These are phyloP conservation scores for Panulirus ornatus DNA, from an alignment of 1,140 invertebrate genomes.

Conservation along the genomic window DNA sequence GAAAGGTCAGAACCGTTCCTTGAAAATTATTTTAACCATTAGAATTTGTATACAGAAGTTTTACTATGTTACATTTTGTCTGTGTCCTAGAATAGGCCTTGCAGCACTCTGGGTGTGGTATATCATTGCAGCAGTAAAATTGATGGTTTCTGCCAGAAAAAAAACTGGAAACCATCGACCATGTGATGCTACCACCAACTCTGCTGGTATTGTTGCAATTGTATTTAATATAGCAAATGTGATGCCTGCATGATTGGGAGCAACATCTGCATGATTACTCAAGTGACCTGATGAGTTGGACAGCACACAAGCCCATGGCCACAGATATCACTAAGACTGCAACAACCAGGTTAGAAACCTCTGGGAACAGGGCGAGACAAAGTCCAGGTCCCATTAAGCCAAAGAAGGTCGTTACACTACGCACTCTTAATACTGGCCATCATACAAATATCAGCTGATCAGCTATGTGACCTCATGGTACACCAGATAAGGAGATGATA, in stretches of 20 bases:
- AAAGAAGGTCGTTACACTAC: slow-evolving; percentile 87
- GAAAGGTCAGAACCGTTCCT: no score
- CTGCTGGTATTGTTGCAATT: slow-evolving; percentile 87
- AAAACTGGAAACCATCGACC: slow-evolving; percentile 90
- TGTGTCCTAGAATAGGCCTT: slow-evolving; percentile 66
- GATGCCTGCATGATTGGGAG: slow-evolving; percentile 88
- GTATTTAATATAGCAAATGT: slow-evolving; percentile 91
- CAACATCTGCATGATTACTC: slow-evolving; percentile 89
- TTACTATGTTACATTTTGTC: neutral
- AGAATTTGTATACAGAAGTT: neutral
- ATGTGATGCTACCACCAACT: slow-evolving; percentile 85
- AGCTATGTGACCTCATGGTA: slow-evolving; percentile 87
- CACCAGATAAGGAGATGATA: slow-evolving; percentile 86
- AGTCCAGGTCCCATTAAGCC: slow-evolving; percentile 87
- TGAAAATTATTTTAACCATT: no score
- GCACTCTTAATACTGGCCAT: slow-evolving; percentile 86
- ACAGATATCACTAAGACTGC: slow-evolving; percentile 87
- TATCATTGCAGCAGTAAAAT: slow-evolving; percentile 88
- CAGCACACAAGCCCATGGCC: slow-evolving; percentile 88
- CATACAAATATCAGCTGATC: slow-evolving; percentile 83
- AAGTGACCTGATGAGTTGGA: slow-evolving; percentile 89
- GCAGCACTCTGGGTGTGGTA: slow-evolving; percentile 88
- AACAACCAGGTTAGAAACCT: slow-evolving; percentile 85
- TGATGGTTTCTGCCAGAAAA: slow-evolving; percentile 85
- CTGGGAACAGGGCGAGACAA: slow-evolving; percentile 86